These are phyloP conservation scores for Andrena fulva DNA, from an alignment of 2,888 invertebrate species.

Conservation along the genomic window DNA sequence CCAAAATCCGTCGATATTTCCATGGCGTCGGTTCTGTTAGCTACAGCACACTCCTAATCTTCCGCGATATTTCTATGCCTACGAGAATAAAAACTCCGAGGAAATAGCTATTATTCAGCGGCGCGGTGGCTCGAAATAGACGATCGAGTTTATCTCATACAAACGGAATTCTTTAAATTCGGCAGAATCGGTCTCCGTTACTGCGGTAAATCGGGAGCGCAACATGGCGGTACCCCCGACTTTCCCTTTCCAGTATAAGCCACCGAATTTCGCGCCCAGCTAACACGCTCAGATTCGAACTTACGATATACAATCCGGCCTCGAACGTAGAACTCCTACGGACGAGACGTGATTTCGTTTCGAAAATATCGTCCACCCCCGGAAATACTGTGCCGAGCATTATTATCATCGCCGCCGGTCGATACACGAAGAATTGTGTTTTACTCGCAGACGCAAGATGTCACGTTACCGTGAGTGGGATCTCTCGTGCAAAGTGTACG, in stretches of 20 bases:
- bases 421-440: slow-evolving; percentile 31
- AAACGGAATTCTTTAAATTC: slow-evolving; percentile 2
- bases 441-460: slow-evolving; percentile 84
- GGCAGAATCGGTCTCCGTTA: slow-evolving; percentile 12
- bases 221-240: slow-evolving; percentile 60
- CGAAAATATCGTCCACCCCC: background rate
- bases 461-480: slow-evolving; percentile 93
- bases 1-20: slow-evolving; percentile 26
- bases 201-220: slow-evolving; percentile 44
- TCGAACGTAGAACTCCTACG: background rate
- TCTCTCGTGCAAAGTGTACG: slow-evolving; percentile 95
- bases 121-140: background rate
- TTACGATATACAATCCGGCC: background rate
- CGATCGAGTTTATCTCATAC: background rate
- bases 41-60: slow-evolving; percentile 10
- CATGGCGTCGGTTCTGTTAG: slow-evolving; percentile 58
- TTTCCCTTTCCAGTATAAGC: slow-evolving; percentile 46
- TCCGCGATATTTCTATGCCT: background rate
- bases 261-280: background rate
- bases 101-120: background rate
- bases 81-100: background rate
- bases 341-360: background rate
- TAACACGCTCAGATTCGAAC: background rate
- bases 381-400: background rate
- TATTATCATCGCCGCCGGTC: slow-evolving; percentile 43